phyloP scores from a whole-genome alignment of 1,140 invertebrate species.

The Polypedilum pembai region DNA sequence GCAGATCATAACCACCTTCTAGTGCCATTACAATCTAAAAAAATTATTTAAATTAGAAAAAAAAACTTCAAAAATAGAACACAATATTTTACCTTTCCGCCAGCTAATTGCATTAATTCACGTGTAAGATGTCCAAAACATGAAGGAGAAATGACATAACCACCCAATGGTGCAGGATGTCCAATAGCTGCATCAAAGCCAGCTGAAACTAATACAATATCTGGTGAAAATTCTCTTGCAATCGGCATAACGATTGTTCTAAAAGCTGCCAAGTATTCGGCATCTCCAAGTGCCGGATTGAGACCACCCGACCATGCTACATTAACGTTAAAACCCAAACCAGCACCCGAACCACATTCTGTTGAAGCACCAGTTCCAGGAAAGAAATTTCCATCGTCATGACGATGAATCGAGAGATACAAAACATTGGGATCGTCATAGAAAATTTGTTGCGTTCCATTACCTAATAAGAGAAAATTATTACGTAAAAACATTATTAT shows the following conservation, averaged over 20 bases:
- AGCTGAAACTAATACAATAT: constrained; percentile 91
- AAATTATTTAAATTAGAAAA: not conserved
- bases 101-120: constrained; percentile 82
- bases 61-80: constrained; percentile 15
- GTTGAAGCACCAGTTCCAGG: constrained; percentile 89
- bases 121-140: constrained; percentile 97
- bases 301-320: constrained; percentile 90
- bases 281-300: constrained; percentile 89
- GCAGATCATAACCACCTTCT: constrained; percentile 94
- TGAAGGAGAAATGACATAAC: constrained; percentile 85
- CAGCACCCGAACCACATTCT: constrained; percentile 85
- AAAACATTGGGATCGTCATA: constrained; percentile 91
- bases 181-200: constrained; percentile 95
- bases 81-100: constrained; percentile 85
- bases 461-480: constrained; percentile 99
- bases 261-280: constrained; percentile 97
- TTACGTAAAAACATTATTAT: constrained; percentile 40
- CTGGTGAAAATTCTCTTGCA: constrained; percentile 86
- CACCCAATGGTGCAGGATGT: constrained; percentile 88
- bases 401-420: constrained; percentile 96
- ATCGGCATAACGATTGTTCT: constrained; percentile 87
- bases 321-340: constrained; percentile 95
- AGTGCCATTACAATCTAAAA: constrained; percentile 67
- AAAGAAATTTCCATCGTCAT: constrained; percentile 99
- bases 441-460: constrained; percentile 98